A percentile compares a stretch with the other conserved stretches of the same genome.
Conservation (phyloP, 2,888 invertebrate genomes). For the Hecatera dysodea region DNA sequence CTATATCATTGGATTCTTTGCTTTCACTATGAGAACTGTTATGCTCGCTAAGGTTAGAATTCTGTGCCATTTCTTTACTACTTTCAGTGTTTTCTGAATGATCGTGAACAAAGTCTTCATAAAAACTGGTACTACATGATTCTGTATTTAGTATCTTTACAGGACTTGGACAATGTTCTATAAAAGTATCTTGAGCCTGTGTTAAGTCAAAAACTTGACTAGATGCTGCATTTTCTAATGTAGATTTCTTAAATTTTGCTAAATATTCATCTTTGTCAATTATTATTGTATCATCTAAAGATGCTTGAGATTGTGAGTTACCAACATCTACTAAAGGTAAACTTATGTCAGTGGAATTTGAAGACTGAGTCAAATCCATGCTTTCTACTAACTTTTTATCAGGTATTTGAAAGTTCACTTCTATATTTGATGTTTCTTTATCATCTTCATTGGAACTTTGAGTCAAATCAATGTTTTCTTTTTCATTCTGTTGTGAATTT, state of each 20-base stretch:
- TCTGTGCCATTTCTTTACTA: conserved; percentile 48
- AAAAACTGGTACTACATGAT: conserved; percentile 66
- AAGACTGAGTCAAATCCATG: conserved; percentile 80
- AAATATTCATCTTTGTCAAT: conserved; percentile 67
- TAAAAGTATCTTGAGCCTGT: conserved; percentile 48
- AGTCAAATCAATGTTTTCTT: conserved; percentile 73
- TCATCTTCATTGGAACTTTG: conserved; percentile 65
- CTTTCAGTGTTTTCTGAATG: conserved; percentile 73
- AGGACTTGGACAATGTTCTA: conserved; percentile 21
- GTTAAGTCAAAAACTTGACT: conserved; percentile 63
- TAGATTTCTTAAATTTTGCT: conserved; percentile 32
- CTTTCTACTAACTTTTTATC: conserved; percentile 50
- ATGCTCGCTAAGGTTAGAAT: conserved; percentile 30
- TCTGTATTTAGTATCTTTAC: conserved; percentile 8
- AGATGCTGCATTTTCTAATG: conserved; percentile 4
- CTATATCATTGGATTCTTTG: conserved; percentile 66
- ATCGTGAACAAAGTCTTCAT: conserved; percentile 75
- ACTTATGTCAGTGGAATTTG: conserved; percentile 72
- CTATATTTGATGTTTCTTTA: conserved; percentile 10
- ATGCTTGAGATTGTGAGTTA: conserved; percentile 58
- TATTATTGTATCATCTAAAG: conserved; percentile 75
- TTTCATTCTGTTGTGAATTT: conserved; percentile 4
- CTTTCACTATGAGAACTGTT: conserved; percentile 64
- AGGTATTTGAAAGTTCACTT: conserved; percentile 24
- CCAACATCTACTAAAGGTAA: conserved; percentile 75